phyloP scores from a whole-genome alignment of 2,113 vertebrate species.

The Prionailurus viverrinus region DNA sequence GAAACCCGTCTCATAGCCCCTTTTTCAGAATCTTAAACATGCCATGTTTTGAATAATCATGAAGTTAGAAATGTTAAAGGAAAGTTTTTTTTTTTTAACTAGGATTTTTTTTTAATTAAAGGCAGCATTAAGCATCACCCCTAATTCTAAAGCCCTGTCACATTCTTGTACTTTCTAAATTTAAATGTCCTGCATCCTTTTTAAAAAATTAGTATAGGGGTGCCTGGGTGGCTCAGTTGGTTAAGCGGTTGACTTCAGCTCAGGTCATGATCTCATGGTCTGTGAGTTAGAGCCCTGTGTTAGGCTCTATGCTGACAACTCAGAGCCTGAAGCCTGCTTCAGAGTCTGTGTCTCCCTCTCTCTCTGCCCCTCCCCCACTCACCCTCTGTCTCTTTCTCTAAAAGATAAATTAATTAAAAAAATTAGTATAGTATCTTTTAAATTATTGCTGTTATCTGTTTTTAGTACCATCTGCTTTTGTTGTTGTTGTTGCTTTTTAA shows the following conservation, averaged over 20 bases:
- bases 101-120: neutral
- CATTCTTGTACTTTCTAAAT: constrained; percentile 46
- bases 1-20: neutral
- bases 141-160: constrained; percentile 7
- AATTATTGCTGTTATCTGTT: constrained; percentile 38
- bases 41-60: neutral
- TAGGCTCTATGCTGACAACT: too few relatives aligned
- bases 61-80: neutral
- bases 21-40: constrained; percentile 45
- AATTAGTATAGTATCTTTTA: neutral
- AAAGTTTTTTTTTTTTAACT: neutral
- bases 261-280: too few relatives aligned
- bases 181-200: constrained; percentile 31
- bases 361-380: too few relatives aligned
- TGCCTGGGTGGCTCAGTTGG: too few relatives aligned
- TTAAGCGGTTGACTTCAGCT: too few relatives aligned
- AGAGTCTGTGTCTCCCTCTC: too few relatives aligned
- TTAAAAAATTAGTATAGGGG: neutral
- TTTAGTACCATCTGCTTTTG: constrained; percentile 52
- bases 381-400: too few relatives aligned
- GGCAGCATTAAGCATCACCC: neutral
- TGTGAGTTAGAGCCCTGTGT: too few relatives aligned
- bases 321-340: too few relatives aligned
- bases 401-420: neutral
- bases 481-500: neutral